Evolutionary conservation across 37 sponge, comb jelly and placozoan genomes (phyloP), one percentile per base, ranked within the genome.

Genomic region (Aphrocallistes beatrix): DNA sequence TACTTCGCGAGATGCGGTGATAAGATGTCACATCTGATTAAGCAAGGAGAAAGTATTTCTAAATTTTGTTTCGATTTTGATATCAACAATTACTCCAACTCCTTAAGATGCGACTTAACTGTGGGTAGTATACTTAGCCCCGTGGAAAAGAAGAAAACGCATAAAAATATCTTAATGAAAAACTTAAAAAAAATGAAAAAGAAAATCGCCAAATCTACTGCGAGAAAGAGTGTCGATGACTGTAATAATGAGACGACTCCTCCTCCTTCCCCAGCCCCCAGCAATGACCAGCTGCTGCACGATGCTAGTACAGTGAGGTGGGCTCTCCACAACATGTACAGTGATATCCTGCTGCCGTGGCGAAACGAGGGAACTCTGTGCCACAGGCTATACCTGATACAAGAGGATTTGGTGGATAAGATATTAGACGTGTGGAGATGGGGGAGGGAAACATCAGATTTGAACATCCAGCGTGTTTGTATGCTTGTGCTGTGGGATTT

Each of bases 401-500:
- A 60, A 13, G 75, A 60, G 34, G 75, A 28, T 32, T 60, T 60
- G 34, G 25, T 60, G 34, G 75, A 60, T 60, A 60, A 13, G 17
- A 60, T 60, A 3, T 25, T 60, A 25, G 32, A 60, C 28, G 75
- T 60, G 34, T 60, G 75, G 75, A 19, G n/a, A 3, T 60, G 75
- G 75, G 25, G 28, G 34, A 60, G 10, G 10, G 75, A 3, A 8
- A 13, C 8, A 6, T 60, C 21, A 3, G 75, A 60, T 60, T 60
- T 25, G 6, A 30, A 13, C 34, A 60, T 30, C 8, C 25, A 21
- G 25, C 75, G 75, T 3, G 75, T 30, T 13, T 60, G 75, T 13
- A 60, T 60, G 75, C 75, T 60, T 6, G n/a, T 30, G 34, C 75
- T 60, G 75, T 60, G 75, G 75, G 75, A 60, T 13, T 60, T 60